Percentiles rank a stretch among this genome's conserved stretches.
Conservation (phyloP, 2,888 invertebrate species). For the Neocrepidodera transversa region DNA sequence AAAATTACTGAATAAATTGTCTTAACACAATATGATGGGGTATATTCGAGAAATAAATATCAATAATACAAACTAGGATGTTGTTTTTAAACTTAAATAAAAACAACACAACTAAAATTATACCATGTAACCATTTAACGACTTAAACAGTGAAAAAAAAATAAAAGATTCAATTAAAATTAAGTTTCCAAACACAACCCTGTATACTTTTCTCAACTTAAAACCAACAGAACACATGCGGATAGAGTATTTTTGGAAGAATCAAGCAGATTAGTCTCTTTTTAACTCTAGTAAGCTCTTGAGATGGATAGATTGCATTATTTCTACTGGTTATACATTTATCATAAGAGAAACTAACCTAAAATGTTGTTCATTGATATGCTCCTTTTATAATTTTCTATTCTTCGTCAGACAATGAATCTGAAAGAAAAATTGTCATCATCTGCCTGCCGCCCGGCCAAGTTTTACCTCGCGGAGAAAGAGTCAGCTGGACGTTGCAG, state of each 20-base stretch:
- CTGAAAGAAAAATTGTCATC: no score
- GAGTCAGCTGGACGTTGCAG: no score
- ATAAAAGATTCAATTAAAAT: background rate
- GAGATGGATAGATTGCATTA: constrained; percentile 35
- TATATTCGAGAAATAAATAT: background rate
- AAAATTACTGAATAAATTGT: constrained; percentile 2
- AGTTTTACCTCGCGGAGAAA: no score
- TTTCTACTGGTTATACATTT: constrained; percentile 18
- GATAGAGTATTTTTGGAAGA: constrained; percentile 26
- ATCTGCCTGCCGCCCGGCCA: no score
- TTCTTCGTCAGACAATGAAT: no score
- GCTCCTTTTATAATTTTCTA: background rate
- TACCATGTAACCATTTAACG: no score
- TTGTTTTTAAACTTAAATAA: no score
- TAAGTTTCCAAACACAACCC: constrained; percentile 4
- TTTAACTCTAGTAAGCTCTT: constrained; percentile 37
- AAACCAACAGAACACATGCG: constrained; percentile 30
- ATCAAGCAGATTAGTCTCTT: constrained; percentile 10
- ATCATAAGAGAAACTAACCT: constrained; percentile 14
- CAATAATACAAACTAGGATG: background rate
- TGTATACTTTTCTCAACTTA: background rate
- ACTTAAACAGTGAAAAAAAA: background rate
- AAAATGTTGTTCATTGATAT: constrained; percentile 1
- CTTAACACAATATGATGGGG: background rate
- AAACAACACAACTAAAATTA: no score